These are phyloP conservation scores for Arbacia lixula DNA, from an alignment of 53 echinoderm and acorn worm species.

Conservation along the genomic window DNA sequence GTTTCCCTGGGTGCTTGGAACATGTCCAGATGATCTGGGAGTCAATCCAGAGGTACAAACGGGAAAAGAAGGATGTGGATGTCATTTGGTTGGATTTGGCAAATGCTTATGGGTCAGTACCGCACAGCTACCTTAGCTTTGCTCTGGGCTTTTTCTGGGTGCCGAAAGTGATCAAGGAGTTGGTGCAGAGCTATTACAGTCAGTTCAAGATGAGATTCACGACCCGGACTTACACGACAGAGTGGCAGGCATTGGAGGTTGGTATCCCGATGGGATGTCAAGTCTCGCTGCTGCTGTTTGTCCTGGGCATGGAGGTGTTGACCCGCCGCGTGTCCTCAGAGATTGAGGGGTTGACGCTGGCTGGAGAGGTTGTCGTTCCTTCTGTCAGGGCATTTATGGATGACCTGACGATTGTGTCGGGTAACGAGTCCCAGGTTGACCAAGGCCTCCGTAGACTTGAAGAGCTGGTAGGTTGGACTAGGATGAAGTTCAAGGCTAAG, in stretches of 20 bases:
- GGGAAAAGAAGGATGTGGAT: conserved; percentile 24
- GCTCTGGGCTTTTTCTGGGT: conserved; percentile 51
- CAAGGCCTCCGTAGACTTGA: conserved; percentile 33
- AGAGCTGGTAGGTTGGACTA: conserved; percentile 50
- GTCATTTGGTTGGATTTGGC: conserved; percentile 54
- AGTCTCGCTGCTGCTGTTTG: conserved; percentile 60
- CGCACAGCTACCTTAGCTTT: conserved; percentile 27
- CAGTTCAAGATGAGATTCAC: conserved; percentile 39
- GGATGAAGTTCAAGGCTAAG: conserved; percentile 67
- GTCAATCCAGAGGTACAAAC: conserved; percentile 36
- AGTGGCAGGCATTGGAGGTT: conserved; percentile 43
- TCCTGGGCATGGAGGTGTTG: conserved; percentile 56
- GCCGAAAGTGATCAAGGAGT: too few relatives aligned
- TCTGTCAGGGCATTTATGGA: conserved; percentile 54
- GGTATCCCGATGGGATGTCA: conserved; percentile 60
- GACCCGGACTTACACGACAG: conserved; percentile 29
- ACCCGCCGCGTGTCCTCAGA: conserved; percentile 45
- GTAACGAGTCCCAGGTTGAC: conserved; percentile 33
- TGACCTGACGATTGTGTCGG: conserved; percentile 45
- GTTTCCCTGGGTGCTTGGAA: conserved; percentile 46
- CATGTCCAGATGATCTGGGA: conserved; percentile 52
- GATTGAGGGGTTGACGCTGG: conserved; percentile 33
- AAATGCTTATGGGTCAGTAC: conserved; percentile 58
- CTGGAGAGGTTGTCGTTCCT: conserved; percentile 37
- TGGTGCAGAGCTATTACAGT: conserved; percentile 44